Evolutionary conservation across 2,888 invertebrate species (phyloP).

Genomic region (Perdita meconis): DNA sequence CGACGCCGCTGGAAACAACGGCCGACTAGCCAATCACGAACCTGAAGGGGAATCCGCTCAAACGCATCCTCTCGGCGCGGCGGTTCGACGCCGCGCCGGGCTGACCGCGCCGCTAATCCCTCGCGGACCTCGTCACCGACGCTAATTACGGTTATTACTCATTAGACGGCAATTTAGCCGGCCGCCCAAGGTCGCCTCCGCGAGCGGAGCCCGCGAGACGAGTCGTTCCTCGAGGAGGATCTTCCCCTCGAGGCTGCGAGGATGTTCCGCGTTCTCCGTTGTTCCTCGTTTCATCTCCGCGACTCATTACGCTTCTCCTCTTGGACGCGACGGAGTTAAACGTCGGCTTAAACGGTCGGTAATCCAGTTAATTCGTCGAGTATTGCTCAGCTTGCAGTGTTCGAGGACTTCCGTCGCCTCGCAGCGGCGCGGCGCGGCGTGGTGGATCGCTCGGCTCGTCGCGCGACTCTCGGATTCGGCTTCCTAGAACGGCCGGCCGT

Average conservation of each 20-base stretch:
- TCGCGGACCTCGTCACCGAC: slow-evolving; percentile 38
- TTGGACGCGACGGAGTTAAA: slow-evolving; percentile 30
- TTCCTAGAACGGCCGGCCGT: background rate
- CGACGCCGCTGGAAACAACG: slow-evolving; percentile 26
- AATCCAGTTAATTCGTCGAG: slow-evolving; percentile 47
- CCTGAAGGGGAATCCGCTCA: slow-evolving; percentile 16
- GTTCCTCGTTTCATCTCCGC: background rate
- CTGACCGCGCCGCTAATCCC: slow-evolving; percentile 44
- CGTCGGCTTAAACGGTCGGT: slow-evolving; percentile 21
- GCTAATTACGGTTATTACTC: slow-evolving; percentile 67
- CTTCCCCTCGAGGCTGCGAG: background rate
- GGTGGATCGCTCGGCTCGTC: background rate
- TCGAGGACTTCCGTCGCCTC: slow-evolving; percentile 19
- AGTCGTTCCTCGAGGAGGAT: background rate
- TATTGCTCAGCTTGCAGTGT: slow-evolving; percentile 35
- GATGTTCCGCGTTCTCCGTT: slow-evolving; percentile 1
- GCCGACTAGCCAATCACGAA: slow-evolving; percentile 32
- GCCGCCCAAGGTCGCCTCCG: slow-evolving; percentile 32
- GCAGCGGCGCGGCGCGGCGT: background rate
- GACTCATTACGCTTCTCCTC: background rate
- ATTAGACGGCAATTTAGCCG: slow-evolving; percentile 55
- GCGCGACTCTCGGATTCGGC: background rate
- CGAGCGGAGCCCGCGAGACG: background rate
- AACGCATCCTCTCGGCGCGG: background rate
- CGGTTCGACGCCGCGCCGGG: too few species aligned